These are phyloP conservation scores for Empis livida DNA, from an alignment of 2,888 invertebrate genomes.

Conservation along the genomic window DNA sequence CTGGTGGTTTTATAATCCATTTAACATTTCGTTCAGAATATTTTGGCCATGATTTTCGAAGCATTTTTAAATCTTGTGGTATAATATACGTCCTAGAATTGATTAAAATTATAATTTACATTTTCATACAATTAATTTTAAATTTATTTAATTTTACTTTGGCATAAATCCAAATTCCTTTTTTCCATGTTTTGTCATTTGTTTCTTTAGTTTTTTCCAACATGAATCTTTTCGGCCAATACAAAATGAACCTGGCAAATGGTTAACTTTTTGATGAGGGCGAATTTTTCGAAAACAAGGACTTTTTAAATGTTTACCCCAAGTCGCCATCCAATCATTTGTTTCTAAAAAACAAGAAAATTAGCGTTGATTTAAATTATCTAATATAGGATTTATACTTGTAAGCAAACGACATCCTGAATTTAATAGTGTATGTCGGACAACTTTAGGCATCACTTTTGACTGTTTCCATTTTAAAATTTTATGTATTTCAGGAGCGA, in stretches of 20 bases:
- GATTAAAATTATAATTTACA: not conserved
- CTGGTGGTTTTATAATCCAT: slow-evolving; percentile 97
- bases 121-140: not conserved
- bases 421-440: slow-evolving; percentile 73
- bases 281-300: slow-evolving; percentile 70
- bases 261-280: slow-evolving; percentile 92
- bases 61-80: slow-evolving; percentile 69
- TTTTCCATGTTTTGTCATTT: slow-evolving; percentile 39
- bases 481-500: slow-evolving; percentile 61
- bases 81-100: slow-evolving; percentile 64
- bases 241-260: slow-evolving; percentile 96
- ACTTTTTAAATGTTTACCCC: slow-evolving; percentile 97
- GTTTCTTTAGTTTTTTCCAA: slow-evolving; percentile 68
- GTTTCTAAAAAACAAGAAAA: slow-evolving; percentile 46
- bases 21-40: slow-evolving; percentile 60
- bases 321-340: slow-evolving; percentile 87
- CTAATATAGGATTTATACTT: slow-evolving; percentile 39
- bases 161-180: slow-evolving; percentile 85
- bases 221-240: slow-evolving; percentile 91
- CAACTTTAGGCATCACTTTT: slow-evolving; percentile 86
- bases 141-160: slow-evolving; percentile 22
- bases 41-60: slow-evolving; percentile 81
- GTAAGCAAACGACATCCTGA: slow-evolving; percentile 77
- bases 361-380: no score
- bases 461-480: slow-evolving; percentile 90